Base-by-base conservation (phyloP, 2,888 invertebrate genomes). In the Caenorhabditis sulstoni region DNA sequence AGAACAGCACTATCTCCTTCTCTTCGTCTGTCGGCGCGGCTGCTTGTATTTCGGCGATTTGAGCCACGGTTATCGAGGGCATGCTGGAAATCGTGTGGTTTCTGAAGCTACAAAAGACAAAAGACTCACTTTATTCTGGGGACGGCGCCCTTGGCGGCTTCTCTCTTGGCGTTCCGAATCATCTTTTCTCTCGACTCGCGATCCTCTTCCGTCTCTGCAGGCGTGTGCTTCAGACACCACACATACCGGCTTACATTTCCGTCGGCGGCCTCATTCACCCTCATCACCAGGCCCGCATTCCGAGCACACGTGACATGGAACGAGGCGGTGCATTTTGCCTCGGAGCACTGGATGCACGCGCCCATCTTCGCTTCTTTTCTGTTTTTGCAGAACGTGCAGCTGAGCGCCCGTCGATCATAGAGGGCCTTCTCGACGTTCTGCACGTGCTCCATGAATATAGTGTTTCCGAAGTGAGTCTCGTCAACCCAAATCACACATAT, bases 261-360 rank as follows among this genome's bases (percentile, higher is more conserved):
- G 23, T 57, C 39, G 12, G 62, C 59, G 3, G 29, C 29, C 39
- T 70, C 64, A 18, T 37, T 16, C 0, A 83, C 74, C 90, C 95
- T 95, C 97, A 97, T 97, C 90, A 95, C 95, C 0, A 99, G 92
- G 0, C 94, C 96, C 23, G 97, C 96, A 80, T 91, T 96, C 91
- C 97, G 97, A 0, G 98, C 99, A 91, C 99, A 99, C 0, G 99
- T 99, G 3, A 99, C 99, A 91, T 99, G 99, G 92, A 99, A 99
- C 0, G 98, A 97, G 81, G 91, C 91, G 80, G 91, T 91, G 87
- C 92, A 92, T 85, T 91, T 91, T 11, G 82, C 29, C 20, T 78
- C 81, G n/a, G 83, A 84, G 47, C 86, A 86, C 57, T 86, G 86
- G 12, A 76, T 68, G 20, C 66, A 74, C 11, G 66, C 66, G 45